Conservation (phyloP, 2,113 vertebrate genomes). For the Bubo bubo region DNA sequence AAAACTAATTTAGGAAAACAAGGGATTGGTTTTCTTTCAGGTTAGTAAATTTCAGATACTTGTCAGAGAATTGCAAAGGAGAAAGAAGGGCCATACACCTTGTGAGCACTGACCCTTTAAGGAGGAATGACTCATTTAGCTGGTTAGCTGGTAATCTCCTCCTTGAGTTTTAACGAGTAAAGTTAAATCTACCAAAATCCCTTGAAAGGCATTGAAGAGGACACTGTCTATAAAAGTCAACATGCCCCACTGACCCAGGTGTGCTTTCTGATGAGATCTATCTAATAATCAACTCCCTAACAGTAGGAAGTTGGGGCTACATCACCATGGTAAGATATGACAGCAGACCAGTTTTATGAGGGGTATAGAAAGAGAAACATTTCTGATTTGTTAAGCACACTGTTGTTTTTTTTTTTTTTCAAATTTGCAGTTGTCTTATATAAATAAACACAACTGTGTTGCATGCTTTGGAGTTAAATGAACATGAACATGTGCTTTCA, state of each 20-base stretch:
- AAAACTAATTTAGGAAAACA: neutral
- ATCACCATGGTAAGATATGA: neutral
- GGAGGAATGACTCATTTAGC: neutral
- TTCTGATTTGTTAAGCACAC: neutral
- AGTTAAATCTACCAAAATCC: neutral
- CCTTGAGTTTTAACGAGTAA: neutral
- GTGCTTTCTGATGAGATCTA: neutral
- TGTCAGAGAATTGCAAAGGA: neutral
- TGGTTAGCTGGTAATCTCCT: neutral
- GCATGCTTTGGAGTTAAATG: neutral
- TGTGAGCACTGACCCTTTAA: neutral
- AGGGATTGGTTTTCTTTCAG: neutral
- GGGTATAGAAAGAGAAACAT: neutral
- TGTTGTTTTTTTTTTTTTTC: neutral
- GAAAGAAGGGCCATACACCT: neutral
- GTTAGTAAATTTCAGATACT: neutral
- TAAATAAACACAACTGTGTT: neutral
- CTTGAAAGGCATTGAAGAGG: neutral
- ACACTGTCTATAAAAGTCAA: neutral
- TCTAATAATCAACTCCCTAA: neutral
- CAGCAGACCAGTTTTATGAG: neutral
- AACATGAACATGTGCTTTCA: neutral
- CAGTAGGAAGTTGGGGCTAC: neutral
- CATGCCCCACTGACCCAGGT: neutral
- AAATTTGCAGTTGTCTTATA: neutral